Conservation (phyloP, 2,888 invertebrate genomes). For the Cinara cedri region DNA sequence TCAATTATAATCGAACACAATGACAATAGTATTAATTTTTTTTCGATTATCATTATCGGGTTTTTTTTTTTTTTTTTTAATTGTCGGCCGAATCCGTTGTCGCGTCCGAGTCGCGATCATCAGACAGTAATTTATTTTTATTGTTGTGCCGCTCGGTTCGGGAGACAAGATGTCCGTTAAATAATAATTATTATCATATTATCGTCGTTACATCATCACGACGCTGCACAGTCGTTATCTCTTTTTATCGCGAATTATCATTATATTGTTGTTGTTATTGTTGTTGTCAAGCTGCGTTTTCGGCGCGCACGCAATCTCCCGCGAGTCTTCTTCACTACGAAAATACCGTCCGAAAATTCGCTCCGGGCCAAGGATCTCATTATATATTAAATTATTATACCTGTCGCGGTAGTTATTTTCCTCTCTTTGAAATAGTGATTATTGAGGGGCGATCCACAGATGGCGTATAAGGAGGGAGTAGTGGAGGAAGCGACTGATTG, state of each 20-base stretch:
- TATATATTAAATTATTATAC: no score
- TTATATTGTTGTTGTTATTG: neutral
- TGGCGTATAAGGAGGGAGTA: no score
- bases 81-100: conserved; percentile 1
- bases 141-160: neutral
- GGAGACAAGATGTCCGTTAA: neutral
- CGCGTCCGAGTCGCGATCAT: neutral
- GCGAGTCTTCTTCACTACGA: no score
- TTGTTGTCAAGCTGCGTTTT: no score
- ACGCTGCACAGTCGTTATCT: neutral
- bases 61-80: no score
- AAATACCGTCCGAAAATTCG: no score
- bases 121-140: neutral
- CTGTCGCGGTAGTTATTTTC: no score
- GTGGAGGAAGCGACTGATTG: no score
- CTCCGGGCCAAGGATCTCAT: no score
- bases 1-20: conserved; percentile 11
- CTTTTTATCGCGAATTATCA: neutral
- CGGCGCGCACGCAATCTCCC: no score
- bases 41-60: conserved; percentile 21
- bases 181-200: conserved; percentile 24
- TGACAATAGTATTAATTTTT: conserved; percentile 1
- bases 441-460: no score
- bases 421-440: no score
- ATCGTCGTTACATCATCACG: neutral